Evolutionary conservation across 1,140 invertebrate genomes (phyloP).

Genomic region (Lordiphosa clarofinis): DNA sequence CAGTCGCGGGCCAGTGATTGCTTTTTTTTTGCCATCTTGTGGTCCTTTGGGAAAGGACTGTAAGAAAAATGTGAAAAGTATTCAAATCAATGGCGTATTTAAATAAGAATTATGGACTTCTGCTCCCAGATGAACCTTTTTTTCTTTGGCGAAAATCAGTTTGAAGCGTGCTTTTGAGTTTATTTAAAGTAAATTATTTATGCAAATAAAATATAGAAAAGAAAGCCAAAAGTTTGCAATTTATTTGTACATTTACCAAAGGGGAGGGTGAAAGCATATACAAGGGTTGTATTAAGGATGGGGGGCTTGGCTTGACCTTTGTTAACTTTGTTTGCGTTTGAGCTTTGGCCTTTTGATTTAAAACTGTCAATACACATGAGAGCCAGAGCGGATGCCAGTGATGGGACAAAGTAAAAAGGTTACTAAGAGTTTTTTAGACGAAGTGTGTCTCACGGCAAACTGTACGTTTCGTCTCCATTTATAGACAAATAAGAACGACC

Average conservation of each 20-base stretch:
- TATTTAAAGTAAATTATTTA: conserved; percentile 76
- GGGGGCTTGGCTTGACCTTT: conserved; percentile 50
- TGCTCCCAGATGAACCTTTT: conserved; percentile 3
- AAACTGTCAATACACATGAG: conserved; percentile 35
- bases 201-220: conserved; percentile 58
- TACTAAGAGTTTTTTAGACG: no score
- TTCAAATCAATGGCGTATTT: conserved; percentile 60
- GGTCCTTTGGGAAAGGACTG: conserved; percentile 35
- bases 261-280: conserved; percentile 11
- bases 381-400: conserved; percentile 4
- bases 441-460: no score
- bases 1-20: conserved; percentile 45
- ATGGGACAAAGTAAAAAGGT: conserved; percentile 1
- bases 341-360: conserved; percentile 54
- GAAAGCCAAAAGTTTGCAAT: conserved; percentile 58
- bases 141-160: conserved; percentile 34
- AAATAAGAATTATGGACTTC: conserved; percentile 65
- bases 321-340: conserved; percentile 54
- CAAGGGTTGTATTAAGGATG: conserved; percentile 33
- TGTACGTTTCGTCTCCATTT: no score
- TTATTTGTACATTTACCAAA: conserved; percentile 41
- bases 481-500: no score
- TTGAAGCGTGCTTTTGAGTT: conserved; percentile 33
- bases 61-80: conserved; percentile 40
- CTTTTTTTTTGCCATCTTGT: conserved; percentile 33